Conservation (phyloP, 1,140 invertebrate species). For the Drosophila tristis region DNA sequence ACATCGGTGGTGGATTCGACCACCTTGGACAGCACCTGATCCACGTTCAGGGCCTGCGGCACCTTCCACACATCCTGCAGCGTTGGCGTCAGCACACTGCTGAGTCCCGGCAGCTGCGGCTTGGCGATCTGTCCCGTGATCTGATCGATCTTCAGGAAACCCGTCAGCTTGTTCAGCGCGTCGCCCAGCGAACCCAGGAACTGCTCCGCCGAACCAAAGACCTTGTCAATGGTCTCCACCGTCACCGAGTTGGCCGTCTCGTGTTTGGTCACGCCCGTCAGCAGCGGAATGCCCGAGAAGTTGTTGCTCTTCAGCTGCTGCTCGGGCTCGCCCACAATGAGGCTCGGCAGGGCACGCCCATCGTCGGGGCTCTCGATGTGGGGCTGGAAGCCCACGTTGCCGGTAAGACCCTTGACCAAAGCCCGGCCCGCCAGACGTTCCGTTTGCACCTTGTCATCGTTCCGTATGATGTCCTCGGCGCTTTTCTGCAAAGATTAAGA, state of each 20-base stretch:
- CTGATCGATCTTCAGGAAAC: conserved; percentile 66
- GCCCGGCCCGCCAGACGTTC: conserved; percentile 83
- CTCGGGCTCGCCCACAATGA: conserved; percentile 86
- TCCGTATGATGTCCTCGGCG: conserved; percentile 76
- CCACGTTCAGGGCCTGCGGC: conserved; percentile 62
- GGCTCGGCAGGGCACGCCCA: conserved; percentile 86
- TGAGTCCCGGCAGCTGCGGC: conserved; percentile 67
- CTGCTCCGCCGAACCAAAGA: conserved; percentile 70
- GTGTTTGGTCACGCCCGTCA: conserved; percentile 89
- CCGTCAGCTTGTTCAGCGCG: conserved; percentile 59
- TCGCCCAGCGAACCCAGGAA: conserved; percentile 67
- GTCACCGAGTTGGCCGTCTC: conserved; percentile 86
- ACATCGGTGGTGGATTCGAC: conserved; percentile 87
- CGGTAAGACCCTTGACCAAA: conserved; percentile 84
- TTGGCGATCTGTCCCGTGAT: conserved; percentile 75
- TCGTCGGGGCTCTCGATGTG: conserved; percentile 88
- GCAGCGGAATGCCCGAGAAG: conserved; percentile 87
- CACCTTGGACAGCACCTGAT: conserved; percentile 79
- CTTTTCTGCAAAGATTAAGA: conserved; percentile 54
- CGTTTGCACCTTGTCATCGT: conserved; percentile 85
- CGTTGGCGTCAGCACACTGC: conserved; percentile 56
- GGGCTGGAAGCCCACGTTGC: conserved; percentile 85
- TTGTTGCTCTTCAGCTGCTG: conserved; percentile 85
- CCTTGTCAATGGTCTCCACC: conserved; percentile 60
- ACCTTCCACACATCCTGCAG: conserved; percentile 76